A percentile compares a stretch with the other conserved stretches of the same genome.
Evolutionary conservation across 1,140 invertebrate genomes (phyloP).

Genomic region (Bombus sibiricus): DNA sequence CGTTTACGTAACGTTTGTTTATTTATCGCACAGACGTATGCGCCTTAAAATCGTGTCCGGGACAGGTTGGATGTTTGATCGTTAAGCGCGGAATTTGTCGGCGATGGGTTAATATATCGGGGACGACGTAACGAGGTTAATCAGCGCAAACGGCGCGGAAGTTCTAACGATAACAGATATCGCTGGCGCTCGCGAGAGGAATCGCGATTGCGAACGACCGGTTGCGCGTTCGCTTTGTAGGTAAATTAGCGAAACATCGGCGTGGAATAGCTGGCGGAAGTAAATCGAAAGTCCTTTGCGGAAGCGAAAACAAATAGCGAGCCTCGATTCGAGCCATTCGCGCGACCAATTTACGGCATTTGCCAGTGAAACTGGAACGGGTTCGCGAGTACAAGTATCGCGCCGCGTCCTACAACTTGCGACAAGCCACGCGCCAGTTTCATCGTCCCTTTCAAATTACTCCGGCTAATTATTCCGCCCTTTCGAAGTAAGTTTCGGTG

Average conservation of each 20-base stretch:
- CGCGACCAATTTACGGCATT: too few species aligned
- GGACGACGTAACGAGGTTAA: conserved; percentile 8
- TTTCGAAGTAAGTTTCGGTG: background rate
- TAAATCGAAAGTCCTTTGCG: conserved; percentile 12
- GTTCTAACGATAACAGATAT: conserved; percentile 19
- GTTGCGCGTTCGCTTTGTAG: conserved; percentile 21
- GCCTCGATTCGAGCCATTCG: too few species aligned
- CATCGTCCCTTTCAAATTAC: background rate
- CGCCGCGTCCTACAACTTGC: background rate
- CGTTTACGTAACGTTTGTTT: too few species aligned
- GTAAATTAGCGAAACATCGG: conserved; percentile 33
- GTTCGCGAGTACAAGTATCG: background rate
- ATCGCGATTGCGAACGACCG: background rate
- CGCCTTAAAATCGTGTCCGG: too few species aligned
- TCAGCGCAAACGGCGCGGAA: conserved; percentile 9
- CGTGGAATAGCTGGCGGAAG: conserved; percentile 13
- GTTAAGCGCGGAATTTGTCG: conserved; percentile 2
- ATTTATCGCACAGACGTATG: too few species aligned
- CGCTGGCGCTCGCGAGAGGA: background rate
- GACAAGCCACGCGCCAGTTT: background rate
- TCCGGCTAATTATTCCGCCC: background rate
- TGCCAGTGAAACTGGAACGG: background rate
- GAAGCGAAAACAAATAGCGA: background rate
- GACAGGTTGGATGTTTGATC: background rate
- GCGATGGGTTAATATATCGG: background rate